Conservation (phyloP, 1,140 invertebrate species). For the Cydia fagiglandana region DNA sequence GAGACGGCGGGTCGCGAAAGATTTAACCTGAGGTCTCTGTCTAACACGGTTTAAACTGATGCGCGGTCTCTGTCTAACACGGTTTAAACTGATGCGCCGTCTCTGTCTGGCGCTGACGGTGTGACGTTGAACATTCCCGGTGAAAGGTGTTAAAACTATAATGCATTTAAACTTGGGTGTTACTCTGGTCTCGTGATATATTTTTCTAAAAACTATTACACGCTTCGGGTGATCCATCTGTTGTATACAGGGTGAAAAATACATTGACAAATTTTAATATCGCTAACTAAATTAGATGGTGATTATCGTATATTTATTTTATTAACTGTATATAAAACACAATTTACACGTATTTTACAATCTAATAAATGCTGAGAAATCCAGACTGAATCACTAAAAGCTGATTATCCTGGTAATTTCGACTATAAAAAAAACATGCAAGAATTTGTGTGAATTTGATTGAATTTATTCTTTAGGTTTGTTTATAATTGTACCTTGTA, state of each 20-base stretch:
- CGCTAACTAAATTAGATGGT: too few relatives aligned
- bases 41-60: conserved; percentile 45
- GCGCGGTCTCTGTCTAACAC: neutral
- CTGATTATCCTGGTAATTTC: conserved; percentile 9
- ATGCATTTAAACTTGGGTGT: conserved; percentile 46
- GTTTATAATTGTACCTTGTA: neutral
- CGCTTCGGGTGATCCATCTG: conserved; percentile 7
- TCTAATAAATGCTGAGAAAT: neutral
- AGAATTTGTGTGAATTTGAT: too few relatives aligned
- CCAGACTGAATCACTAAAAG: neutral
- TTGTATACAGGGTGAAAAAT: neutral
- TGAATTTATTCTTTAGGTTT: too few relatives aligned
- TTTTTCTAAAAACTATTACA: conserved; percentile 45
- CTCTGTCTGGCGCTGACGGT: conserved; percentile 25
- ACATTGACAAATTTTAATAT: neutral
- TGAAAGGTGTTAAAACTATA: conserved; percentile 53
- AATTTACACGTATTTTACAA: too few relatives aligned
- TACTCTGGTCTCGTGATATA: conserved; percentile 41
- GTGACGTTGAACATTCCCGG: conserved; percentile 52
- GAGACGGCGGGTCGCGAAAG: conserved; percentile 44
- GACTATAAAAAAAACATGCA: neutral
- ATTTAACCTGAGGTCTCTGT: neutral
- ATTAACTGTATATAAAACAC: too few relatives aligned
- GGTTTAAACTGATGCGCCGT: neutral
- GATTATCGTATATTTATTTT: too few relatives aligned